Evolutionary conservation across 2,113 vertebrate genomes (phyloP).

Genomic region (Gopherus evgoodei): DNA sequence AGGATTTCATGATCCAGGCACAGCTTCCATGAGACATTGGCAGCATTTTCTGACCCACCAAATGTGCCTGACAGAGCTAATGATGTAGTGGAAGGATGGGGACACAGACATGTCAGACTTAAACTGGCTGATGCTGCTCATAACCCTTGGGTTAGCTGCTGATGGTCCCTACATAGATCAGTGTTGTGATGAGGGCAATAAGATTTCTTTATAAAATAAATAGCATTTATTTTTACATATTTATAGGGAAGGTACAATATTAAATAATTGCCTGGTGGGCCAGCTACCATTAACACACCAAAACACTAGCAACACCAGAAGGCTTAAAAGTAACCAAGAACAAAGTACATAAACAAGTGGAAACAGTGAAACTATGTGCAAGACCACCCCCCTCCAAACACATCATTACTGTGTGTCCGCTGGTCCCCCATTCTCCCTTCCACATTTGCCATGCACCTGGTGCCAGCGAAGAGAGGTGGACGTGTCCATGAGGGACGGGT

Average conservation of each 20-base stretch:
- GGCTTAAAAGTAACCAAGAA: background rate
- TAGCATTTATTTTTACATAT: background rate
- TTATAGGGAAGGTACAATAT: background rate
- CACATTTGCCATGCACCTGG: background rate
- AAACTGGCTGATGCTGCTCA: no score
- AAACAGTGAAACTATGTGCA: background rate
- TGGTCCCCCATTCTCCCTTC: background rate
- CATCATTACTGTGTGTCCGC: background rate
- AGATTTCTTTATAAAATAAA: background rate
- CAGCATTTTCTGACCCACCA: no score
- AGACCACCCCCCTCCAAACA: background rate
- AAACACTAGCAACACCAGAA: background rate
- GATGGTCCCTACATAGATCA: no score
- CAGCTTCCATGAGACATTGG: no score
- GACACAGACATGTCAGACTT: no score
- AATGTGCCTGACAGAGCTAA: no score
- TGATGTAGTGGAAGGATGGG: no score
- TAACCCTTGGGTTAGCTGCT: no score
- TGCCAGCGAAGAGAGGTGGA: no score
- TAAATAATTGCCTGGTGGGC: background rate
- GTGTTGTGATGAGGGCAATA: background rate
- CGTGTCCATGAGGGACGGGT: no score
- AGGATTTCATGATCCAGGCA: no score
- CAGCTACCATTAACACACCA: background rate
- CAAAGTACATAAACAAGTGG: background rate